Conservation (phyloP, 2,797 vertebrate species). For the Paramormyrops hopkinsi region DNA sequence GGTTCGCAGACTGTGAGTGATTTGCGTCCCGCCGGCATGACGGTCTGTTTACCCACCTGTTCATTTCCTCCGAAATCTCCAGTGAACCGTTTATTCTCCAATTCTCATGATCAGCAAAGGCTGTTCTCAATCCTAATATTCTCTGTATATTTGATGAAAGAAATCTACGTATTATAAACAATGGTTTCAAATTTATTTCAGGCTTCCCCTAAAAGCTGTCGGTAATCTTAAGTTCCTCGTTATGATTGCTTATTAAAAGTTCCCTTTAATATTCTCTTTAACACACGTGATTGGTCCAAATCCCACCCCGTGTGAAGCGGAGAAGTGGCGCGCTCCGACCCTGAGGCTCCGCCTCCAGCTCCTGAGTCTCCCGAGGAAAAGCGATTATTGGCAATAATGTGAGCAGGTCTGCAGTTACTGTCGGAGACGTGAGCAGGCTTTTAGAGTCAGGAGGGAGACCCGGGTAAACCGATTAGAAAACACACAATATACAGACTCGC, state of each 20-base stretch:
- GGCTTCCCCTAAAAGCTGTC: background rate
- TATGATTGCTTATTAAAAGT: background rate
- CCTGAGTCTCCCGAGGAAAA: background rate
- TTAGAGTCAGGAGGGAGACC: slow-evolving; percentile 73
- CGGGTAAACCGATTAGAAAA: slow-evolving; percentile 75
- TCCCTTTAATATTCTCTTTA: background rate
- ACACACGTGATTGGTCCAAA: background rate
- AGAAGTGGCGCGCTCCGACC: background rate
- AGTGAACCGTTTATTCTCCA: background rate
- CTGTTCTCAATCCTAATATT: background rate
- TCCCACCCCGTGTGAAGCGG: background rate
- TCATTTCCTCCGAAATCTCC: background rate
- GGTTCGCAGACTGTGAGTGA: background rate
- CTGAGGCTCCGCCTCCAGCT: background rate
- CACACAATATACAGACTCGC: slow-evolving; percentile 53
- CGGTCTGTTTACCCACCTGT: background rate
- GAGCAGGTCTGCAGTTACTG: background rate
- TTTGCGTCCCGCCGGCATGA: background rate
- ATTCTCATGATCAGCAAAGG: background rate
- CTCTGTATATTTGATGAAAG: background rate
- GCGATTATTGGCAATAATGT: slow-evolving; percentile 14
- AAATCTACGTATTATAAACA: background rate
- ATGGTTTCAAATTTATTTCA: background rate
- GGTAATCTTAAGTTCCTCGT: background rate
- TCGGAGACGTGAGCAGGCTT: slow-evolving; percentile 40